These are phyloP conservation scores for Sinopyrophorus schimmeli DNA, from an alignment of 2,888 invertebrate species.

Conservation along the genomic window DNA sequence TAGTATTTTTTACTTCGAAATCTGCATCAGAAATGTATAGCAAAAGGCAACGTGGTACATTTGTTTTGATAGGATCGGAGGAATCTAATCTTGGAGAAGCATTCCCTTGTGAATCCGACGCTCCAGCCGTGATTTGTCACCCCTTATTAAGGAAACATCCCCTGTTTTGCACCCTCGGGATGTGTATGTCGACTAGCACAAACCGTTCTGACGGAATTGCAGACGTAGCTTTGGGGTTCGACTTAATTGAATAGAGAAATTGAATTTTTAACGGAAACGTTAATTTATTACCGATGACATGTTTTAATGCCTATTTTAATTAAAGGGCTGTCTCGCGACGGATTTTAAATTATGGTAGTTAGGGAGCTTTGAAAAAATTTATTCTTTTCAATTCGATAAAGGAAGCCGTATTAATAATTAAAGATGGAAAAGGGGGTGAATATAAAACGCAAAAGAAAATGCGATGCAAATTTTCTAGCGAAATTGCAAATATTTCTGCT, in stretches of 20 bases:
- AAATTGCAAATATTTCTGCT: neutral
- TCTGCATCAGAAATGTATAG: conserved; percentile 12
- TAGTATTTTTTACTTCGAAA: conserved; percentile 11
- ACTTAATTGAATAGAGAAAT: conserved; percentile 29
- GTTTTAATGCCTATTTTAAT: conserved; percentile 10
- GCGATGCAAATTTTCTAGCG: conserved; percentile 1
- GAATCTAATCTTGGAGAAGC: conserved; percentile 45
- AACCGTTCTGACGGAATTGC: conserved; percentile 29
- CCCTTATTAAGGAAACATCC: conserved; percentile 44
- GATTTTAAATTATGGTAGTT: conserved; percentile 2
- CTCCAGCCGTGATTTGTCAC: conserved; percentile 45
- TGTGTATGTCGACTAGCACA: conserved; percentile 38
- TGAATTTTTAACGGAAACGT: conserved; percentile 19
- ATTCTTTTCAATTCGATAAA: neutral
- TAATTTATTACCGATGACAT: conserved; percentile 11
- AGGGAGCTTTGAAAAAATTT: neutral
- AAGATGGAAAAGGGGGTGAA: neutral
- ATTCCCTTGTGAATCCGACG: conserved; percentile 40
- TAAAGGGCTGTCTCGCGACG: too few species aligned
- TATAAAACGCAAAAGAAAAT: neutral
- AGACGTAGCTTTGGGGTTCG: conserved; percentile 24
- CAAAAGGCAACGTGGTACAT: conserved; percentile 34
- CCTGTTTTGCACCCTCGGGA: conserved; percentile 38
- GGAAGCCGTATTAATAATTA: conserved; percentile 6
- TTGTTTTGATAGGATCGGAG: conserved; percentile 45